A percentile compares a stretch with the other conserved stretches of the same genome.
Conservation (phyloP, 2,797 vertebrate genomes). For the Poeciliopsis turneri region DNA sequence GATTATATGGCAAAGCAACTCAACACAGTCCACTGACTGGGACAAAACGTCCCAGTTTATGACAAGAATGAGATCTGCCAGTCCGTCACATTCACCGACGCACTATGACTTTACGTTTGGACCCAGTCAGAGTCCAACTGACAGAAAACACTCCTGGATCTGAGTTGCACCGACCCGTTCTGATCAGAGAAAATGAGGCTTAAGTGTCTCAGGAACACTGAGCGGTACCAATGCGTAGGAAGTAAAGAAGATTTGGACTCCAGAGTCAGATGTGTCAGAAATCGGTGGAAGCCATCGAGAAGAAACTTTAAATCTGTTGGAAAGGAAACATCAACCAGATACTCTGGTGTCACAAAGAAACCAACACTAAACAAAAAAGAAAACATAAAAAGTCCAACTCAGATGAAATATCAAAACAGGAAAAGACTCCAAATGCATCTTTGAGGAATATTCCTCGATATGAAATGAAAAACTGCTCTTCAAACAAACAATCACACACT, state of each 20-base stretch:
- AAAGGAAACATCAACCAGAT: neutral
- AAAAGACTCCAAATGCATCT: neutral
- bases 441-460: neutral
- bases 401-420: neutral
- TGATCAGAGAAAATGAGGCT: too few relatives aligned
- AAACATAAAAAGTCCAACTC: neutral
- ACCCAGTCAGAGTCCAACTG: too few relatives aligned
- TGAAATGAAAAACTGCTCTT: neutral
- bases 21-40: neutral
- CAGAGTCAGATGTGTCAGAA: neutral
- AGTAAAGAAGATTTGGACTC: neutral
- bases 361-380: neutral
- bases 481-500: conserved; percentile 17
- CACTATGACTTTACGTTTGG: neutral
- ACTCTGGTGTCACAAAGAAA: neutral
- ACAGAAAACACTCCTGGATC: too few relatives aligned
- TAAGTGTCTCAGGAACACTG: too few relatives aligned
- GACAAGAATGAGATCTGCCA: neutral
- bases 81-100: neutral
- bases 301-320: neutral
- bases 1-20: neutral
- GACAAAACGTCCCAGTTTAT: neutral
- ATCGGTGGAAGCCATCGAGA: neutral
- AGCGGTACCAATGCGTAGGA: too few relatives aligned
- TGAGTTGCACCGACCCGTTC: too few relatives aligned